These are phyloP conservation scores for Beroe ovata DNA, from an alignment of 37 sponge, comb jelly and placozoan species.

Conservation along the genomic window DNA sequence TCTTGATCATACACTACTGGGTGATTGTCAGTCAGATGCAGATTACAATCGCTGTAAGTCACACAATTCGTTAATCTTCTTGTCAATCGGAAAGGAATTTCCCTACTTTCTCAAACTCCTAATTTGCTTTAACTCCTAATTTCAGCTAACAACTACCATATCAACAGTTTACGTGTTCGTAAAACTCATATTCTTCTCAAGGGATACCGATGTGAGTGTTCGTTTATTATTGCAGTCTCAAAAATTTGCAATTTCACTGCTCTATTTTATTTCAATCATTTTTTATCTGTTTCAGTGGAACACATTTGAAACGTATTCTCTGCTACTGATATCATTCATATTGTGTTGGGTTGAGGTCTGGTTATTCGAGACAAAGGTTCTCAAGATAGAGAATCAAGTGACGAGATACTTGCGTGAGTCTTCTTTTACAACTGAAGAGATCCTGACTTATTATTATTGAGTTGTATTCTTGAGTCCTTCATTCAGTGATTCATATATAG, in stretches of 20 bases:
- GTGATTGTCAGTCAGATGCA: conserved; percentile 39
- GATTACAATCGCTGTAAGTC: conserved; percentile 50
- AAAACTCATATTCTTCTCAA: background rate
- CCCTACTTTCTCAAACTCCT: background rate
- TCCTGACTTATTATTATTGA: too few relatives aligned
- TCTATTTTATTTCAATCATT: background rate
- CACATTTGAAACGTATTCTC: conserved; percentile 37
- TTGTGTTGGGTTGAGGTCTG: conserved; percentile 56
- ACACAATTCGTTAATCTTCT: too few relatives aligned
- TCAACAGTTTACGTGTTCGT: conserved; percentile 37
- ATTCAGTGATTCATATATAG: too few relatives aligned
- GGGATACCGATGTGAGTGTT: background rate
- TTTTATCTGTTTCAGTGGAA: conserved; percentile 64
- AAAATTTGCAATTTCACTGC: background rate
- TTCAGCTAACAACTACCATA: conserved; percentile 27
- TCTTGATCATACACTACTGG: conserved; percentile 52
- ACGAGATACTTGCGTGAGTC: conserved; percentile 26
- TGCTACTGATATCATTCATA: conserved; percentile 16
- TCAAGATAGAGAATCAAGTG: conserved; percentile 52
- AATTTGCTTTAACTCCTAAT: background rate
- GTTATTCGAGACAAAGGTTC: conserved; percentile 53
- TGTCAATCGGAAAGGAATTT: too few relatives aligned
- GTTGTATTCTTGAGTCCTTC: too few relatives aligned
- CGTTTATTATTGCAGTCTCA: background rate
- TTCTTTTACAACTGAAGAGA: too few relatives aligned